Evolutionary conservation across 2,888 invertebrate species (phyloP), one percentile per base, ranked within the genome.

Genomic region (Parnassius apollo): DNA sequence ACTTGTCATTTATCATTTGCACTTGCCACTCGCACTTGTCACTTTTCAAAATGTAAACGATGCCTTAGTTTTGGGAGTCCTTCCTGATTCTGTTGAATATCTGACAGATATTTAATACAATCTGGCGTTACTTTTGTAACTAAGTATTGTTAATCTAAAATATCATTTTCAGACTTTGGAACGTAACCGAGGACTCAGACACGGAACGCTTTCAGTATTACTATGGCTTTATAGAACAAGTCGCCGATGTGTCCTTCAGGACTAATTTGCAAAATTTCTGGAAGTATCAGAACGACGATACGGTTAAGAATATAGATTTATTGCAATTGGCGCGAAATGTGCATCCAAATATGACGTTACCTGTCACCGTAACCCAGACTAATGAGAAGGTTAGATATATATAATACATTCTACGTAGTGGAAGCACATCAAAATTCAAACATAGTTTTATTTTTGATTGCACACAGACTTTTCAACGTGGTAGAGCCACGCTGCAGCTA

Each of bases 201-300:
- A 69, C 77, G 0, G 83, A 83, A 2, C 79, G 78, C 46, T 91
- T 77, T 71, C 80, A 78, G 42, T 91, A 91, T 67, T 92, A 92
- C 74, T 77, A 75, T 49, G 85, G 85, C 42, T 92, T 92, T 69
- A 69, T 92, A 1, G 85, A 87, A 65, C 80, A 91, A 64, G 80
- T 91, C 0, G 78, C 90, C 0, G 89, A 89, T 53, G 84, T 92
- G 1, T 91, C 91, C 0, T 92, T 92, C 73, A 72, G 92, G 1
- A 82, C 83, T 10, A 92, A 92, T 64, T 68, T 96, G 67, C 93
- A 96, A 74, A 92, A 95, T 80, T 95, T 95, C 75, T 93, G 95
- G 82, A 94, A 94, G 80, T 93, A 93, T 64, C 95, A 96, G 81
- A 85, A 85, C 3, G 93, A 94, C 49, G 92, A 93, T 4, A 92